Base-by-base conservation (phyloP, 2,888 invertebrate species). In the Linnaemya vulpina region DNA sequence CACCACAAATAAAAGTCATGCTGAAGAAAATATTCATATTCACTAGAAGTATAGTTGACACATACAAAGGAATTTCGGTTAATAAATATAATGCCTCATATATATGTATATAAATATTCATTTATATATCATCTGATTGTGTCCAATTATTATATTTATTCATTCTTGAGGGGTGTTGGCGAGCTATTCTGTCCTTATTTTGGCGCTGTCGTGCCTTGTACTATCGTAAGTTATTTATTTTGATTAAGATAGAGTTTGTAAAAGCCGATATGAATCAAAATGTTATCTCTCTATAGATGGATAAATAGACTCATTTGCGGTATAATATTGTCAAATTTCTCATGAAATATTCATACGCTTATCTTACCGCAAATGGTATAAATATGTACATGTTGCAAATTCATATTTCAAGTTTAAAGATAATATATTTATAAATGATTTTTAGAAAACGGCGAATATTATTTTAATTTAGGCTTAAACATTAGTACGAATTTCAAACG, bases 121-220 rank as follows among this genome's bases (percentile, higher is more conserved):
- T 20, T 20, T 53, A 53, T 3, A 22, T 30, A 55, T 9, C 22
- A 20, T 74, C 51, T 65, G 22, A 43, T 71, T 70, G 30, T 74
- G 35, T 83, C 74, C 51, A 83, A 78, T 82, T 81, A 53, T 79
- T 65, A 67, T 86, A 62, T 71, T 71, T 82, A 60, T 84, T 62
- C 46, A 79, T 79, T 76, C 89, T 90, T 90, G 92, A 92, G 92
- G 92, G 91, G 88, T 90, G 92, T 91, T 92, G 92, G 92, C 90
- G 92, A 88, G 91, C 91, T 88, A 91, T 92, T 88, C 91, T 91
- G 89, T 89, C 90, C 83, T 89, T 92, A 87, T 92, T 92, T 91
- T 92, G 92, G 92, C 92, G 92, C 89, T 92, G 91, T 90, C 92
- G 92, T 89, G 90, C 91, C 88, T 89, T 92, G 85, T 91, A 91